Percentiles rank a stretch among this genome's conserved stretches.
Conservation (phyloP, 2,113 vertebrate species). For the Dolichotis patagonum region DNA sequence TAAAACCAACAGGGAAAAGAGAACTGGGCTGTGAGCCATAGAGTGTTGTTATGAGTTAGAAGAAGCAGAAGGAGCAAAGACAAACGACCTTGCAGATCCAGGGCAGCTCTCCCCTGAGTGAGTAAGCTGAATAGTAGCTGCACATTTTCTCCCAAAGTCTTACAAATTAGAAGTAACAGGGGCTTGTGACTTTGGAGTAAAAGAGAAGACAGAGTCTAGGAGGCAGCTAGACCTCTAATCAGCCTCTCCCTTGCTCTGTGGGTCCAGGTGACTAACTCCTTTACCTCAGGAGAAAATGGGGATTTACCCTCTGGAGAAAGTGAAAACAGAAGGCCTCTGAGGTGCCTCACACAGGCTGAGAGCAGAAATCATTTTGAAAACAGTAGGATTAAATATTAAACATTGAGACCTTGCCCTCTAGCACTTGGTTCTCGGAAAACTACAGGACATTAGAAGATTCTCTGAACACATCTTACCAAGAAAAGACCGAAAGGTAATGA, state of each 20-base stretch:
- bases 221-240: neutral
- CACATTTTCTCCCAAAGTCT: neutral
- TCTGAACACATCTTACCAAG: neutral
- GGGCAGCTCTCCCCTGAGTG: neutral
- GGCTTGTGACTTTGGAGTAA: neutral
- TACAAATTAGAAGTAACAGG: neutral
- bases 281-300: slow-evolving; percentile 3
- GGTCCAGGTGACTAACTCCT: neutral
- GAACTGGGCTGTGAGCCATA: neutral
- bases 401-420: neutral
- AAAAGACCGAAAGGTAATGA: neutral
- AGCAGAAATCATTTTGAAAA: neutral
- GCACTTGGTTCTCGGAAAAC: slow-evolving; percentile 6
- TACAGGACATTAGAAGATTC: neutral
- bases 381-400: slow-evolving; percentile 21
- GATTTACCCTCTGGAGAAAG: neutral
- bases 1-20: neutral
- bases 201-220: neutral
- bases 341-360: neutral
- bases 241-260: neutral
- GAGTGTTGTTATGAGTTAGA: neutral
- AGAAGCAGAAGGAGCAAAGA: slow-evolving; percentile 8
- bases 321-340: neutral
- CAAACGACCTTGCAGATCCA: neutral
- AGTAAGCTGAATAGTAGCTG: neutral